These are phyloP conservation scores for Drosophila lini DNA, from an alignment of 1,140 invertebrate species.

Conservation along the genomic window DNA sequence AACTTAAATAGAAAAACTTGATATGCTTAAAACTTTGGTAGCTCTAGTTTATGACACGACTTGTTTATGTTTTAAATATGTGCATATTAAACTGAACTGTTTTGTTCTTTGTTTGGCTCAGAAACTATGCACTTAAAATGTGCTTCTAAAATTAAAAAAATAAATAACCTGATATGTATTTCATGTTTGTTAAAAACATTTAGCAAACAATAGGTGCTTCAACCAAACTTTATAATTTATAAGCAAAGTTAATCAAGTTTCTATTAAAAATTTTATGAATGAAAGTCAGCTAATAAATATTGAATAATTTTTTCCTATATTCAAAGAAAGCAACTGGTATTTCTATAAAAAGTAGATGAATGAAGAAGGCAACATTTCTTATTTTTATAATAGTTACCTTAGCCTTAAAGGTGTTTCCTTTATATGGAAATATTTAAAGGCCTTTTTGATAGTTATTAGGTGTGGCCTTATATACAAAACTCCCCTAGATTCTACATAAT, in stretches of 20 bases:
- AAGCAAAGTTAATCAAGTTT: neutral
- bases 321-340: conserved; percentile 1
- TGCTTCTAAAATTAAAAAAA: neutral
- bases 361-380: neutral
- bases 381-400: neutral
- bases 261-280: conserved; percentile 1
- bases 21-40: conserved; percentile 3
- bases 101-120: conserved; percentile 1
- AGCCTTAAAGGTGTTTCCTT: neutral
- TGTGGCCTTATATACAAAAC: conserved; percentile 3
- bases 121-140: conserved; percentile 9
- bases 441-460: neutral
- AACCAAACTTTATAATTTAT: neutral
- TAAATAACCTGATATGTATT: neutral
- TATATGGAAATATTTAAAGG: neutral
- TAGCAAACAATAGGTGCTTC: neutral
- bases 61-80: conserved; percentile 28
- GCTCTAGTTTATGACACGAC: conserved; percentile 20
- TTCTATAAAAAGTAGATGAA: neutral
- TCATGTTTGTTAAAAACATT: neutral
- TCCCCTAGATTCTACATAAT: neutral
- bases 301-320: neutral
- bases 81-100: conserved; percentile 20
- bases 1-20: conserved; percentile 3
- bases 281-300: neutral